Conservation (phyloP, 2,797 vertebrate species). For the Cirrhinus molitorella region DNA sequence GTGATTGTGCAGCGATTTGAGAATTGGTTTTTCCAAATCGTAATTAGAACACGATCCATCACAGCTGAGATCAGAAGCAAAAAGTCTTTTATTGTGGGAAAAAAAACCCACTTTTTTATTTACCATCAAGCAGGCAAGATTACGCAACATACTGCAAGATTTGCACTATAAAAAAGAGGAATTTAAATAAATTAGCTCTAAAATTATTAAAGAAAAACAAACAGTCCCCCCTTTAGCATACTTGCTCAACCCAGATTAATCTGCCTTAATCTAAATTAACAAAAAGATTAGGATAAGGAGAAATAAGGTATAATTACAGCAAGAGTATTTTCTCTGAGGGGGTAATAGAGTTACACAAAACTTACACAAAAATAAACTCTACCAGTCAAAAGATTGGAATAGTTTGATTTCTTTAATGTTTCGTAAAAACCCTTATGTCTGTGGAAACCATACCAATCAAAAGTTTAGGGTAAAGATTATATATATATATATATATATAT, state of each 20-base stretch:
- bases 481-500: too few relatives aligned
- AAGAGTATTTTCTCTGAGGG: background rate
- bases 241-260: slow-evolving; percentile 5
- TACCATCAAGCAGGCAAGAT: background rate
- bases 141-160: slow-evolving; percentile 5
- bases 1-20: slow-evolving; percentile 44
- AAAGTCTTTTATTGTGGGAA: background rate
- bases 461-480: too few relatives aligned
- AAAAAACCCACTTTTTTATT: background rate
- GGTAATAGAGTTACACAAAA: background rate
- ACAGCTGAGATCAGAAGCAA: slow-evolving; percentile 45
- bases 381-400: background rate
- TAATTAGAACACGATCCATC: slow-evolving; percentile 14
- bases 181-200: background rate
- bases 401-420: background rate
- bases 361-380: background rate
- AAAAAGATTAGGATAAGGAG: background rate
- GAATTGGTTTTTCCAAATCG: slow-evolving; percentile 9
- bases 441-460: too few relatives aligned
- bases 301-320: slow-evolving; percentile 1
- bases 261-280: slow-evolving; percentile 3
- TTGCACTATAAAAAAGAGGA: background rate
- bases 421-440: background rate
- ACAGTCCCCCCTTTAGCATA: background rate
- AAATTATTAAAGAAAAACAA: slow-evolving; percentile 12